Base-by-base conservation (phyloP, 2,888 invertebrate genomes). In the Dasysyrphus albostriatus region DNA sequence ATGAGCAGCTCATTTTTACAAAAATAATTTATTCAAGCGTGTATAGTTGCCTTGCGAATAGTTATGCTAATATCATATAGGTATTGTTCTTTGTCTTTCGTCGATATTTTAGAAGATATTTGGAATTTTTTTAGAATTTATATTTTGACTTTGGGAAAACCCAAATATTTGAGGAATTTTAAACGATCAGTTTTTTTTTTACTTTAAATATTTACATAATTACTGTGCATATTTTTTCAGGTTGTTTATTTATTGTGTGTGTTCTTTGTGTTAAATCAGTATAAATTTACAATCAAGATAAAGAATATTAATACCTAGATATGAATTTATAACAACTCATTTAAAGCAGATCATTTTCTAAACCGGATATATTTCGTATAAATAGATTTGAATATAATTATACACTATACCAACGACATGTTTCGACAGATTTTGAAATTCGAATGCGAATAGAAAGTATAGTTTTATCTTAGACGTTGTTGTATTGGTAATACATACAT, bases 1-100 rank as follows among this genome's bases (percentile, higher is more conserved):
- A 24, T 24, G 24, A 24, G 39, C 42, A 73, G 44, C 78, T 61
- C 83, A 73, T 83, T 83, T 78, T 59, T 67, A 77, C 67, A 61
- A 24, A 61, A 24, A 2, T 24, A 24, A 77, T 83, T 73, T 42
- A 72, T 65, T 51, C 65, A 65, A 56, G 24, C 42, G 14, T 42
- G 24, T 16, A 6, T 24, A 42, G 24, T 61, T 42, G 14, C 14
- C 10, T 59, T 16, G n/a, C n/a, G 5, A 19, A 14, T 12, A 32
- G 7, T 44, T 80, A 63, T 78, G 72, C 51, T 54, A 54, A 54
- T 54, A 54, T 37, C 29, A 0, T n/a, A 3, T 61, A 16, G 29
- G 3, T 3, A 24, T 37, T 37, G 5, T 5, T 51, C 72, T 34
- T 59, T 12, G 1, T 5, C 37, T 37, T 39, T 37, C 14, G 24